Base-by-base conservation (phyloP, 1,140 invertebrate genomes). In the Euglossa dilemma region DNA sequence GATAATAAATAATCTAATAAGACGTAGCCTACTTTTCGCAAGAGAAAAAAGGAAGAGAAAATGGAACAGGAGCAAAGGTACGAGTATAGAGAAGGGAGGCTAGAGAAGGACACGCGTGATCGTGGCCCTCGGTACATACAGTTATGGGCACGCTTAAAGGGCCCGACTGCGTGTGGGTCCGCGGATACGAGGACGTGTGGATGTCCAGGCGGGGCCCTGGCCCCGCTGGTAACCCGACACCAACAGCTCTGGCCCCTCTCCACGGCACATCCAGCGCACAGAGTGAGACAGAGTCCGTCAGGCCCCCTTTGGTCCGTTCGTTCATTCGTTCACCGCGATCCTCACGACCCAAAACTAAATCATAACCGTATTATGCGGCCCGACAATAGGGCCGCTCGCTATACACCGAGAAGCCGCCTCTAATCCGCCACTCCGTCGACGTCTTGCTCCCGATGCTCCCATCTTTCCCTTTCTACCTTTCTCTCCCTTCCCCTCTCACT, bases 321-420 rank as follows among this genome's bases (percentile, higher is more conserved):
- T 78, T 83, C 80, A 54, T 89, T 84, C 90, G 88, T 90, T 91
- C 89, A 85, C 85, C 86, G 86, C 90, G 85, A 92, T 92, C 91
- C 90, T 91, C 91, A 89, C 89, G 91, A 92, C 88, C 92, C 90
- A 91, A 82, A 93, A 93, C 92, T 93, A 92, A 93, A 93, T 93
- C 92, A 92, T 93, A 93, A 93, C 92, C 92, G 91, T 92, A 93
- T 93, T 93, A 92, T 93, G 87, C 85, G 85, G 84, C 73, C 89
- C 90, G 90, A 93, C 92, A 93, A 93, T 93, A 90, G 91, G 56
- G 69, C 80, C 61, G 81, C 72, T 87, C 89, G 87, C 88, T 85
- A 89, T 88, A 85, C 72, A 91, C 87, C 91, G 92, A 92, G 91
- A 92, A 92, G 91, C 91, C 91, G 91, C 90, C 90, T 92, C 90